Evolutionary conservation across 92 coral and sea anemone genomes (phyloP).

Genomic region (Bergia sp.): DNA sequence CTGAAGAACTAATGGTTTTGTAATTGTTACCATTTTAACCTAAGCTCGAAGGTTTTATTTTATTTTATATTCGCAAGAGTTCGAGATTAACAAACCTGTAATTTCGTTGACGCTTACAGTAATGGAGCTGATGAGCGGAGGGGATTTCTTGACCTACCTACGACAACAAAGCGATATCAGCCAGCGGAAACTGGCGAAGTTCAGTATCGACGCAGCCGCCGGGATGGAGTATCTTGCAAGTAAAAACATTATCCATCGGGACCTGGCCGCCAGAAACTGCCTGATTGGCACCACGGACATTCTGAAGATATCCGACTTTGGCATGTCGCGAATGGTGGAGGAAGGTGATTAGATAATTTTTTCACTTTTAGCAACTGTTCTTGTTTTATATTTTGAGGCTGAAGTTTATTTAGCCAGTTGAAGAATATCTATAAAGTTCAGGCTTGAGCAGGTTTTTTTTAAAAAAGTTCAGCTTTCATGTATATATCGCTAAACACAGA

Average conservation of each 20-base stretch:
- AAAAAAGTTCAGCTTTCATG: no score
- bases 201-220: slow-evolving; percentile 80
- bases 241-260: slow-evolving; percentile 89
- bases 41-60: not conserved
- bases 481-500: no score
- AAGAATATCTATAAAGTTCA: no score
- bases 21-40: no score
- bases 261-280: slow-evolving; percentile 95
- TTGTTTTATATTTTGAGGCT: no score
- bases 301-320: slow-evolving; percentile 96
- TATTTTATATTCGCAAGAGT: not conserved
- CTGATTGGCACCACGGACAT: slow-evolving; percentile 74
- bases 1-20: no score
- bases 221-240: slow-evolving; percentile 92
- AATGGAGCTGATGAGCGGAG: slow-evolving; percentile 97
- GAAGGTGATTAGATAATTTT: slow-evolving; percentile 61
- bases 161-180: slow-evolving; percentile 66
- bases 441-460: no score
- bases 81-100: not conserved
- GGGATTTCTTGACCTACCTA: slow-evolving; percentile 84
- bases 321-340: slow-evolving; percentile 96
- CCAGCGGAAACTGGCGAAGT: slow-evolving; percentile 62
- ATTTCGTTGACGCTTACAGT: slow-evolving; percentile 52
- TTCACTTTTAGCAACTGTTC: not conserved
- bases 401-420: no score